Percentiles rank a stretch among this genome's conserved stretches.
Evolutionary conservation across 2,888 invertebrate species (phyloP).

Genomic region (Agrochola lota): DNA sequence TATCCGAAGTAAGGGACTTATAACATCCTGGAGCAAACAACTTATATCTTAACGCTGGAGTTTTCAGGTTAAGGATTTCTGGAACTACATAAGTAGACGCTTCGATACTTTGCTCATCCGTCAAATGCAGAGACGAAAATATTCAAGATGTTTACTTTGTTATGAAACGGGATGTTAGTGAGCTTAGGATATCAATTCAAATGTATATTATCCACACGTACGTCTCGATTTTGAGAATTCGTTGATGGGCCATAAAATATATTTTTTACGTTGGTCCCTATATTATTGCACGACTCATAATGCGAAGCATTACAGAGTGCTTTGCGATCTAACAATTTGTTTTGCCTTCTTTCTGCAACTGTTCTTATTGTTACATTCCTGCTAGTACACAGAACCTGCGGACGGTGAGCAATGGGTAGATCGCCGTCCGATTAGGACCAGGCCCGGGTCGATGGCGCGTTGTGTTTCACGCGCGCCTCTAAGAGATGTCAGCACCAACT

Average conservation of each 20-base stretch:
- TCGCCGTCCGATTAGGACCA: no score
- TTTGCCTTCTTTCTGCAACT: no score
- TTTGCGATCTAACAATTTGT: no score
- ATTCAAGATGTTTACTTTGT: conserved; percentile 7
- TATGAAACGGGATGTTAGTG: neutral
- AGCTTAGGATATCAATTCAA: conserved; percentile 14
- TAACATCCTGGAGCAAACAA: conserved; percentile 32
- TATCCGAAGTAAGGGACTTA: conserved; percentile 32
- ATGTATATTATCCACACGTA: neutral
- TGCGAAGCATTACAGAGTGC: no score
- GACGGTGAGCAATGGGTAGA: no score
- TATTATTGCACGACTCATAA: no score
- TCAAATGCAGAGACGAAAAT: conserved; percentile 33
- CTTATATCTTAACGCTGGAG: conserved; percentile 32
- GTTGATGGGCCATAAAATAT: no score
- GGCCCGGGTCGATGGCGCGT: no score
- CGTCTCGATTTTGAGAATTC: neutral
- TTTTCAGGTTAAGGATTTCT: conserved; percentile 17
- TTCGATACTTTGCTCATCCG: conserved; percentile 19
- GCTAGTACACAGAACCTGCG: no score
- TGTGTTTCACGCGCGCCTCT: no score
- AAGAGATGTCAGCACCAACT: no score
- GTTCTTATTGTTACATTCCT: no score
- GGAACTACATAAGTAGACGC: conserved; percentile 11
- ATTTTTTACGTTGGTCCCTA: neutral